Conservation (phyloP, 92 coral and sea anemone species). For the Epizoanthus stellaris region DNA sequence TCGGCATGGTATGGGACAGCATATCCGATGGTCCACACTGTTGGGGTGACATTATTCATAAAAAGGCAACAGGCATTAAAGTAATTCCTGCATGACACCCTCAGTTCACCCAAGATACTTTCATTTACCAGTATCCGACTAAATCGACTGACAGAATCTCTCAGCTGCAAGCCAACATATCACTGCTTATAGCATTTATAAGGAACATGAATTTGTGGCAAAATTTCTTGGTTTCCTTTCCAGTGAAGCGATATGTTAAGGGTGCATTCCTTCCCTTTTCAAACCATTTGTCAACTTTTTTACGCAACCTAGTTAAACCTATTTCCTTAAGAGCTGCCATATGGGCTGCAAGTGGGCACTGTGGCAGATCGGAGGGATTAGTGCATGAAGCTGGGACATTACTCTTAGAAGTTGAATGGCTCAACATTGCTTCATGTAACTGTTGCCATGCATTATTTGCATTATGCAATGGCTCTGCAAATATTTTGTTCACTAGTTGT, state of each 20-base stretch:
- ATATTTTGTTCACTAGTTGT: constrained; percentile 51
- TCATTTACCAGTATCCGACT: too few species aligned
- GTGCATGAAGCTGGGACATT: constrained; percentile 48
- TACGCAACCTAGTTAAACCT: constrained; percentile 36
- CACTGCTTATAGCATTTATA: constrained; percentile 38
- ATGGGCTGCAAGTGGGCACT: constrained; percentile 38
- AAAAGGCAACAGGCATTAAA: constrained; percentile 60
- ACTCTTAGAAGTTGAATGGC: constrained; percentile 46
- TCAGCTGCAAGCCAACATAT: constrained; percentile 61
- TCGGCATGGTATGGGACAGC: constrained; percentile 60
- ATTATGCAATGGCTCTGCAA: constrained; percentile 71
- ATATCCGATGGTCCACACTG: constrained; percentile 69
- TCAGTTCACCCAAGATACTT: constrained; percentile 46
- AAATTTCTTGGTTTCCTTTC: constrained; percentile 62
- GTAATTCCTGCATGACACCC: constrained; percentile 54
- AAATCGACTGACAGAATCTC: constrained; percentile 64
- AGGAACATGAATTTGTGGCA: constrained; percentile 61
- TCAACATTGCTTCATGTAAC: constrained; percentile 47
- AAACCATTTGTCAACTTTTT: constrained; percentile 59
- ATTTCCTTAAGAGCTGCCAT: constrained; percentile 23
- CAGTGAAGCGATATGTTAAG: constrained; percentile 58
- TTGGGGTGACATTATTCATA: constrained; percentile 59
- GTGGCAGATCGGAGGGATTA: constrained; percentile 40
- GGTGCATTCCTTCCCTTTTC: constrained; percentile 55
- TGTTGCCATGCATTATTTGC: constrained; percentile 77